Evolutionary conservation across 2,113 vertebrate species (phyloP).

Genomic region (Marmota flaviventris): DNA sequence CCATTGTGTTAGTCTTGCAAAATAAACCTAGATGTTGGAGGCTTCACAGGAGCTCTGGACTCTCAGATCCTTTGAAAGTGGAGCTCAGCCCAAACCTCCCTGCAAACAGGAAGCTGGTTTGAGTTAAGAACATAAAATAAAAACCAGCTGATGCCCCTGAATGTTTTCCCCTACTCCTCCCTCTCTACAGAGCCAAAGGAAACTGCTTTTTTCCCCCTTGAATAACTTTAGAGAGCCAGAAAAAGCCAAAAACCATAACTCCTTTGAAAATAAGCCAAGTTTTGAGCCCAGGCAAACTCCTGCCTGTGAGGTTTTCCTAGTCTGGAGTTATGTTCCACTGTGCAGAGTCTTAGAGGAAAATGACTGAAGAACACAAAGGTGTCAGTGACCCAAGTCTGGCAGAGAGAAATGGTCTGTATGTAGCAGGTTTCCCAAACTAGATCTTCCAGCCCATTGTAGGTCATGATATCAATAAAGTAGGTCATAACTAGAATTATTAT

Average conservation of each 20-base stretch:
- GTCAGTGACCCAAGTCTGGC: background rate
- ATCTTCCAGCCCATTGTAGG: background rate
- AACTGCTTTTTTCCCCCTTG: slow-evolving; percentile 50
- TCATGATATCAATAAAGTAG: background rate
- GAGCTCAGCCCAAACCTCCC: slow-evolving; percentile 66
- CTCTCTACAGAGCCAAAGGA: slow-evolving; percentile 72
- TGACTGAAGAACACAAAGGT: background rate
- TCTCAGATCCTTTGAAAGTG: slow-evolving; percentile 67
- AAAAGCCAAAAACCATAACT: slow-evolving; percentile 65
- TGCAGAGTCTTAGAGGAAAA: slow-evolving; percentile 37
- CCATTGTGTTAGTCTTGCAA: background rate
- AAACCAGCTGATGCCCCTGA: slow-evolving; percentile 80
- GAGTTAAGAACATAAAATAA: slow-evolving; percentile 83
- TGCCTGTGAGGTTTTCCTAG: slow-evolving; percentile 57
- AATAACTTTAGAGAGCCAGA: slow-evolving; percentile 70
- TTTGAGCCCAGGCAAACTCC: slow-evolving; percentile 61
- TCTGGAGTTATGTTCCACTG: slow-evolving; percentile 21
- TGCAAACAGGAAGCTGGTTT: slow-evolving; percentile 81
- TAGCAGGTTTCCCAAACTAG: background rate
- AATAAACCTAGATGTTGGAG: slow-evolving; percentile 13
- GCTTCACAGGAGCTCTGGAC: background rate
- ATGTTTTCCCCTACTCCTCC: slow-evolving; percentile 71
- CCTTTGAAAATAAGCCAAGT: slow-evolving; percentile 77
- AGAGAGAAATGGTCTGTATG: background rate
- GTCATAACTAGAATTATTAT: background rate